phyloP scores from a whole-genome alignment of 2,113 vertebrate species.

The Protobothrops mucrosquamatus region DNA sequence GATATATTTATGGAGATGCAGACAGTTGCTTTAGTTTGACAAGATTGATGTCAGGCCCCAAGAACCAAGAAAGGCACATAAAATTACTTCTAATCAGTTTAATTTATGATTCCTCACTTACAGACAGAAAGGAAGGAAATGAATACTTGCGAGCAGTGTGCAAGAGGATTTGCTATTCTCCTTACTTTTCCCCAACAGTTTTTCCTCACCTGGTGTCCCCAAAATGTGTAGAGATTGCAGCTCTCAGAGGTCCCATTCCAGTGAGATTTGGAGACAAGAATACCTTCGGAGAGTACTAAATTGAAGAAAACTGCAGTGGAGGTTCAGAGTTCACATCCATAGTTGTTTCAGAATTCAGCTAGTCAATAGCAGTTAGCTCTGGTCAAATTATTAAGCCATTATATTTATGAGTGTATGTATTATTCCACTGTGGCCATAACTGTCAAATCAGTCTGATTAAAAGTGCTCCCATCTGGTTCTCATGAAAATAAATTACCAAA shows the following conservation, averaged over 20 bases:
- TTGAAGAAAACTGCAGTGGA: background rate
- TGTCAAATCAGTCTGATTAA: conserved; percentile 42
- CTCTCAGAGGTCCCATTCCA: background rate
- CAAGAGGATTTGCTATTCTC: background rate
- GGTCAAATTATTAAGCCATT: conserved; percentile 26
- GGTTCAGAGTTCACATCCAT: accelerated
- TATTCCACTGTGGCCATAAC: conserved; percentile 12
- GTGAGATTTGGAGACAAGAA: background rate
- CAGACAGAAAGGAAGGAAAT: background rate
- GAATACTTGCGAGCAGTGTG: background rate
- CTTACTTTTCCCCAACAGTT: background rate
- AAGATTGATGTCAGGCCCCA: background rate
- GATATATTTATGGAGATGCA: background rate
- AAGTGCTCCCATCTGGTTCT: conserved; percentile 31
- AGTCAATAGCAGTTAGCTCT: background rate
- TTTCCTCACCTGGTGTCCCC: background rate
- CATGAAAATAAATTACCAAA: conserved; percentile 43
- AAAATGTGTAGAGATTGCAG: background rate
- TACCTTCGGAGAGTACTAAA: background rate
- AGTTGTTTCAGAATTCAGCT: background rate
- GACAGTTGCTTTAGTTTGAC: background rate
- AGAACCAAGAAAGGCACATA: background rate
- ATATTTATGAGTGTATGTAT: conserved; percentile 30
- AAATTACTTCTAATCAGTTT: background rate
- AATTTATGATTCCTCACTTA: background rate